phyloP scores from a whole-genome alignment of 92 coral and sea anemone genomes.

The Palythoa grandis region DNA sequence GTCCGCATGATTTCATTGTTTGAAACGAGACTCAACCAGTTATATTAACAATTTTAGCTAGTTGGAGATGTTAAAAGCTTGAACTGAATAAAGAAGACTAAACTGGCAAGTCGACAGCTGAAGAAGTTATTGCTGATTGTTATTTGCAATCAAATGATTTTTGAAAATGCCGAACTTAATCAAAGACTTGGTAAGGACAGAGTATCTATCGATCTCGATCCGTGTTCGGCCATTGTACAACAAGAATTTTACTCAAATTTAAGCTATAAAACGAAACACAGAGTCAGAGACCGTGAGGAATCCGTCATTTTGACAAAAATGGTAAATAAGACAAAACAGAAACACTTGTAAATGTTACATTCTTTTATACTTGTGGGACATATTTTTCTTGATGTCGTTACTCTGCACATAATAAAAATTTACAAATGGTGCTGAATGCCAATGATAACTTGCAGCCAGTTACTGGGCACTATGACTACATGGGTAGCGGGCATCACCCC shows the following conservation, averaged over 20 bases:
- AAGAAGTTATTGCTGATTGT: slow-evolving; percentile 9
- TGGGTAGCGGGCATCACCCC: no score
- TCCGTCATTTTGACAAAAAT: no score
- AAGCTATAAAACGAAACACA: background rate
- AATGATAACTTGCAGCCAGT: no score
- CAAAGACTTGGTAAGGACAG: background rate
- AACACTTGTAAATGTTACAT: no score
- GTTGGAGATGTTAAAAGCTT: slow-evolving; percentile 11
- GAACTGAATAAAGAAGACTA: background rate
- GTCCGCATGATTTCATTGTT: no score
- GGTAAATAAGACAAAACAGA: no score
- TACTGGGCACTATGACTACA: no score
- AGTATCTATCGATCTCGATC: background rate
- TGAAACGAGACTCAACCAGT: background rate
- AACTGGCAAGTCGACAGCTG: background rate
- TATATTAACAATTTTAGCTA: background rate
- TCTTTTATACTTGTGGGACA: no score
- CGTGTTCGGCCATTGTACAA: background rate
- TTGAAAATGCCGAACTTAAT: background rate
- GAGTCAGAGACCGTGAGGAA: no score
- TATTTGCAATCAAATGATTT: background rate
- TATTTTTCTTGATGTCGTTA: no score
- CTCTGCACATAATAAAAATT: no score
- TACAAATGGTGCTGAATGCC: no score
- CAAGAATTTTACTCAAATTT: background rate